phyloP scores from a whole-genome alignment of 2,888 invertebrate species.

The Mesopsocus fuscifrons region DNA sequence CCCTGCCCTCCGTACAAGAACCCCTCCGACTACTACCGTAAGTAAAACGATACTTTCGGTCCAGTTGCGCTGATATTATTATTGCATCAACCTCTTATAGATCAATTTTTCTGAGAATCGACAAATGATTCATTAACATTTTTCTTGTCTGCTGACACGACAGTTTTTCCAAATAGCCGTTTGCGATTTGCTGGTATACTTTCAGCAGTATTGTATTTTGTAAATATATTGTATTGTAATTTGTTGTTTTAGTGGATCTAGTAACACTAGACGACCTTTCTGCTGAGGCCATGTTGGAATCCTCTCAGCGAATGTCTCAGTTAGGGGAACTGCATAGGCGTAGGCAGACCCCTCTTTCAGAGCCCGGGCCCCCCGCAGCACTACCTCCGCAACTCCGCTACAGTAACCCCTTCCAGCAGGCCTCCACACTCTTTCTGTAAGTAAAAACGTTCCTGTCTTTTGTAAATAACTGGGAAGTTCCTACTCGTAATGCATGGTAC shows the following conservation, averaged over 20 bases:
- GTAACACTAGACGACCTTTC: constrained; percentile 86
- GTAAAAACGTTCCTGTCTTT: too few species aligned
- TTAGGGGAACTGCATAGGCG: constrained; percentile 63
- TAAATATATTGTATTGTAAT: too few species aligned
- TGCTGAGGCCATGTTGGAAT: constrained; percentile 86
- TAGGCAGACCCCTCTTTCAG: constrained; percentile 39
- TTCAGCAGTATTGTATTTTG: constrained; percentile 10
- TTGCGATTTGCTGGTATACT: too few species aligned
- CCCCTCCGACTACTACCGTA: constrained; percentile 88
- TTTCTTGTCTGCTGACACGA: constrained; percentile 10
- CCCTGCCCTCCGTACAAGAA: constrained; percentile 94
- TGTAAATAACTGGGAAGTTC: too few species aligned
- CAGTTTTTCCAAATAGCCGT: too few species aligned
- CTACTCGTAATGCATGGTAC: too few species aligned
- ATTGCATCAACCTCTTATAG: too few species aligned
- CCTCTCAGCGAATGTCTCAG: constrained; percentile 80
- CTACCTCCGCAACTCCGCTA: constrained; percentile 43
- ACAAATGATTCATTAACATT: too few species aligned
- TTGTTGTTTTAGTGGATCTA: constrained; percentile 53
- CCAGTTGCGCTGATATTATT: neutral
- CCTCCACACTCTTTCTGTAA: constrained; percentile 45
- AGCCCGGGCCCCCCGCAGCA: constrained; percentile 62
- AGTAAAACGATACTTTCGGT: constrained; percentile 24
- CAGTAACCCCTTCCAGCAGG: constrained; percentile 47
- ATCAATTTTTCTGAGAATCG: constrained; percentile 2